These are phyloP conservation scores for Arothron firmamentum DNA, from an alignment of 2,113 vertebrate genomes.

Conservation along the genomic window DNA sequence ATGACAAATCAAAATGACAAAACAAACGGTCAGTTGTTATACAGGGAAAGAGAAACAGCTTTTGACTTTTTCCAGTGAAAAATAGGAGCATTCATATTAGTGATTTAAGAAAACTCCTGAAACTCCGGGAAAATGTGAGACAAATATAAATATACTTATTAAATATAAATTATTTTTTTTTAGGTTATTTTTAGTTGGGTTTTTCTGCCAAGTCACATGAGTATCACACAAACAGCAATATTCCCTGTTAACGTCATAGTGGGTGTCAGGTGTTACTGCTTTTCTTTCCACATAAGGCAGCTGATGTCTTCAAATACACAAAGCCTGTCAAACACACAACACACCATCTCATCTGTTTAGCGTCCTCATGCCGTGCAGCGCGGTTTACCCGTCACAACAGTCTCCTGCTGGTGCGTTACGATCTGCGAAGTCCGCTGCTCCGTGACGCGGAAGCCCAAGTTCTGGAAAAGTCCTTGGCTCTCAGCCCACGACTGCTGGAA, in stretches of 20 bases:
- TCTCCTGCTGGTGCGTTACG: constrained; percentile 78
- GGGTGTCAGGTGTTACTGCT: constrained; percentile 3
- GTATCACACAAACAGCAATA: constrained; percentile 1
- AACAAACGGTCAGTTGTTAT: background rate
- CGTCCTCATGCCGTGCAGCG: constrained; percentile 67
- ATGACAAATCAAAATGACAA: constrained; percentile 17
- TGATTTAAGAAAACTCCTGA: too few species aligned
- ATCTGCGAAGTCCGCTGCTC: constrained; percentile 76
- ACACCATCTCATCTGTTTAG: constrained; percentile 60
- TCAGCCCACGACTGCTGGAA: constrained; percentile 88
- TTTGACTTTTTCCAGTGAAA: too few species aligned
- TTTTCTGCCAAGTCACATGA: background rate
- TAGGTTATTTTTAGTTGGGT: too few species aligned
- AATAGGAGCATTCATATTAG: too few species aligned
- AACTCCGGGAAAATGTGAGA: too few species aligned
- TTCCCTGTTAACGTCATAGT: constrained; percentile 3
- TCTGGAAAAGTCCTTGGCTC: constrained; percentile 80
- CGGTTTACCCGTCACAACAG: constrained; percentile 82
- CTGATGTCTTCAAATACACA: constrained; percentile 16
- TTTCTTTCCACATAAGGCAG: constrained; percentile 26
- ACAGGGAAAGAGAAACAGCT: background rate
- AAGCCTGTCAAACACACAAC: constrained; percentile 59
- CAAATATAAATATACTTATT: too few species aligned
- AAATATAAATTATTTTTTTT: too few species aligned
- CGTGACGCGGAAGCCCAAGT: constrained; percentile 77